Evolutionary conservation across 2,113 vertebrate species (phyloP).

Genomic region (Xenus cinereus): DNA sequence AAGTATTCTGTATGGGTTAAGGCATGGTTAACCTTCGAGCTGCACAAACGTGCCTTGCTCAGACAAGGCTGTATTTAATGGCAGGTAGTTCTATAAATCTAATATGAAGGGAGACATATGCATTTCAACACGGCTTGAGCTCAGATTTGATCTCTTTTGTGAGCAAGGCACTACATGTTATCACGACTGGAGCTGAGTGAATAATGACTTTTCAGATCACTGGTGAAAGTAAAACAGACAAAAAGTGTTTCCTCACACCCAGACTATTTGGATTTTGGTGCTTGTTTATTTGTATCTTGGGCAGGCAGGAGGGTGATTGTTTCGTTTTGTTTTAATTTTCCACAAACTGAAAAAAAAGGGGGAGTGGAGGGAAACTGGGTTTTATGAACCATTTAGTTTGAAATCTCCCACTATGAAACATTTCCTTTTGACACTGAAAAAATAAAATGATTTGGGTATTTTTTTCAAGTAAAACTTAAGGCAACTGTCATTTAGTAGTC

Average conservation of each 20-base stretch:
- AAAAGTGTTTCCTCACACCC: background rate
- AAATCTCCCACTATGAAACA: background rate
- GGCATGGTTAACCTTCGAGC: background rate
- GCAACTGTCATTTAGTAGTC: background rate
- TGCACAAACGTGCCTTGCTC: background rate
- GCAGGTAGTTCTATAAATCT: background rate
- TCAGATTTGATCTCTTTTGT: background rate
- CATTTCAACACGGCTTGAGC: background rate
- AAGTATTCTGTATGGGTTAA: background rate
- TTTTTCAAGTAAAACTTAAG: background rate
- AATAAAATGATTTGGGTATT: fast-evolving
- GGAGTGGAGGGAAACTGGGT: background rate
- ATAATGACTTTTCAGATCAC: background rate
- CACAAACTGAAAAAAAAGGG: background rate
- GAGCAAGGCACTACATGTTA: background rate
- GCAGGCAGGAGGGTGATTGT: background rate
- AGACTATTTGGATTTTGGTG: background rate
- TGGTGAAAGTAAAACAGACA: background rate
- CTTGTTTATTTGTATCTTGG: background rate
- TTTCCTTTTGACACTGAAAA: background rate
- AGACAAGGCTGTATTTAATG: background rate
- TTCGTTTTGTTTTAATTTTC: background rate
- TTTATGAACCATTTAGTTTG: background rate
- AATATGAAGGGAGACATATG: background rate
- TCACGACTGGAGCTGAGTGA: background rate